Evolutionary conservation across 2,888 invertebrate species (phyloP), one percentile per base, ranked within the genome.

Genomic region (Gisinianus flammeolus): DNA sequence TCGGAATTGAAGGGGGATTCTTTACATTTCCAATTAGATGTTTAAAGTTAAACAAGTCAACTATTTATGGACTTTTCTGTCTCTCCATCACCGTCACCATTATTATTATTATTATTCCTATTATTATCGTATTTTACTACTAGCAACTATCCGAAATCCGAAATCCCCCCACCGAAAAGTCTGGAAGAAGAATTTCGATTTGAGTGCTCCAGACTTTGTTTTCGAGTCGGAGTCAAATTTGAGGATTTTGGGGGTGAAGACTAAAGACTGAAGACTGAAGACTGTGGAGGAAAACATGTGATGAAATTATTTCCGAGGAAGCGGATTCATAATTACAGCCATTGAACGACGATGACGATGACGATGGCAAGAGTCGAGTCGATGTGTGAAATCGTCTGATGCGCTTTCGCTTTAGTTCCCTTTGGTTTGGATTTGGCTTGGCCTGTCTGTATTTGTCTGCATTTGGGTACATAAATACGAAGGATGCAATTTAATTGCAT

Each of bases 401-500:
- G n/a, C n/a, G n/a, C n/a, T n/a, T n/a, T n/a, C n/a, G n/a, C n/a
- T n/a, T n/a, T n/a, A n/a, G n/a, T n/a, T n/a, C n/a, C n/a, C n/a
- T n/a, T n/a, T n/a, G n/a, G n/a, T n/a, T n/a, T n/a, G n/a, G n/a
- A n/a, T n/a, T n/a, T n/a, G n/a, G n/a, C n/a, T n/a, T n/a, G n/a
- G n/a, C n/a, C n/a, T n/a, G n/a, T n/a, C n/a, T n/a, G n/a, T n/a
- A n/a, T n/a, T n/a, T n/a, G n/a, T n/a, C n/a, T n/a, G n/a, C n/a
- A n/a, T n/a, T n/a, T n/a, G n/a, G n/a, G n/a, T n/a, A n/a, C n/a
- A n/a, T n/a, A n/a, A n/a, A n/a, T n/a, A n/a, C n/a, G n/a, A n/a
- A n/a, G 24, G 64, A 73, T 73, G 73, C 58, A 62, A 35, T 73
- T 73, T 73, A 73, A 73, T 62, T 31, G 33, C 73, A 73, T 73